phyloP scores from a whole-genome alignment of 2,888 invertebrate genomes.

The Synanthedon andrenaeformis region DNA sequence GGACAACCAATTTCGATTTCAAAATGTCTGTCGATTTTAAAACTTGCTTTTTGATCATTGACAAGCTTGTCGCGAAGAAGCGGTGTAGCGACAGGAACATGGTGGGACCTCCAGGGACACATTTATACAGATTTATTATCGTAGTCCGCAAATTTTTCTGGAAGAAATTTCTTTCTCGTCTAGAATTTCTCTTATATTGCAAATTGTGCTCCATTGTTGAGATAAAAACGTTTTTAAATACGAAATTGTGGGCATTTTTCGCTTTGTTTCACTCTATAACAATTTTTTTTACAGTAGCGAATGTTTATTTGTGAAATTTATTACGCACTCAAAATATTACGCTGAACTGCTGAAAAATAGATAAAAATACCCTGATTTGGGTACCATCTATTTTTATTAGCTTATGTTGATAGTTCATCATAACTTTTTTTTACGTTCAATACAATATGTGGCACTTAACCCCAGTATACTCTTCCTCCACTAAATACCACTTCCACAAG shows the following conservation, averaged over 20 bases:
- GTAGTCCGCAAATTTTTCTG: neutral
- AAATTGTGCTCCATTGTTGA: slow-evolving; percentile 8
- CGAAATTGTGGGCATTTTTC: neutral
- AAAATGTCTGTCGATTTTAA: neutral
- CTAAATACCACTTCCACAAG: no score
- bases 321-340: no score
- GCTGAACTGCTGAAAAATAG: no score
- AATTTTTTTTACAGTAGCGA: no score
- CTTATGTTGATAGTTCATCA: no score
- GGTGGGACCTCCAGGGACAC: slow-evolving; percentile 6
- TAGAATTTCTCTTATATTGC: slow-evolving; percentile 8
- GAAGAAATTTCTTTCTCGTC: slow-evolving; percentile 1
- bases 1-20: no score
- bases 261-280: neutral
- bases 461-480: no score
- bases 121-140: slow-evolving; percentile 9
- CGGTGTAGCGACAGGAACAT: neutral
- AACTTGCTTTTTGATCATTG: neutral
- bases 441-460: no score
- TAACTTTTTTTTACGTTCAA: no score
- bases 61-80: neutral
- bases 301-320: no score
- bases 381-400: no score
- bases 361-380: no score
- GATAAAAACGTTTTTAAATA: neutral